Evolutionary conservation across 2,113 vertebrate genomes (phyloP), one percentile per base, ranked within the genome.

Genomic region (Odontophorus gujanensis): DNA sequence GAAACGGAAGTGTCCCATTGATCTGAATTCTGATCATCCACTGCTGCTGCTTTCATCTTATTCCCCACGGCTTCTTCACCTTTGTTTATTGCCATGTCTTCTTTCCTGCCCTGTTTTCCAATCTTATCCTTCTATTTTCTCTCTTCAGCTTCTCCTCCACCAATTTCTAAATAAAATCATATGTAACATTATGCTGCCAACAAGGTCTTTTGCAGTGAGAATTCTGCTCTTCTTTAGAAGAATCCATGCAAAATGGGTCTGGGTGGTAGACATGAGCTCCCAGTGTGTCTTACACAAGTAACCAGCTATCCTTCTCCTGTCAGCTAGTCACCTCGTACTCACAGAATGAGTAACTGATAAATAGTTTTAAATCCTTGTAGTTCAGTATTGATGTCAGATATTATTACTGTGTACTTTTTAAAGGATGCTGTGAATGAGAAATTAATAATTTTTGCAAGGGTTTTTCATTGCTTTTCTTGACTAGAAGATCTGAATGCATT

Each of bases 391-490:
- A 73, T 82, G 78, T 91, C 16, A 21, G n/a, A 30, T 75, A 45
- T 85, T 92, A 69, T 25, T 85, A 34, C 63, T 34, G 18, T 66
- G 45, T 6, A 6, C 15, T 85, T 92, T 43, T 80, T 79, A 40
- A 69, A 80, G n/a, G 7, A 57, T 76, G 14, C 24, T 79, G 13
- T 89, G 66, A 87, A 94, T 94, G 73, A 17, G 30, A 76, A 87
- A 76, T 76, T 28, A 38, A 9, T 67, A 26, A 34, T 45, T 73
- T 89, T 85, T 69, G 3, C 61, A 14, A 57, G 55, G 25, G 0
- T 21, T 95, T 95, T 93, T 69, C 45, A 80, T 42, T 61, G 26
- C 11, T 42, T 88, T 88, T 95, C 8, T 22, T 79, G 6, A 57
- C 18, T 66, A 4, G n/a, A 45, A 28, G 15, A n/a, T 68, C 48